Percentiles rank a stretch among this genome's conserved stretches.
phyloP scores from a whole-genome alignment of 2,113 vertebrate genomes.

The Pungitius pungitius region DNA sequence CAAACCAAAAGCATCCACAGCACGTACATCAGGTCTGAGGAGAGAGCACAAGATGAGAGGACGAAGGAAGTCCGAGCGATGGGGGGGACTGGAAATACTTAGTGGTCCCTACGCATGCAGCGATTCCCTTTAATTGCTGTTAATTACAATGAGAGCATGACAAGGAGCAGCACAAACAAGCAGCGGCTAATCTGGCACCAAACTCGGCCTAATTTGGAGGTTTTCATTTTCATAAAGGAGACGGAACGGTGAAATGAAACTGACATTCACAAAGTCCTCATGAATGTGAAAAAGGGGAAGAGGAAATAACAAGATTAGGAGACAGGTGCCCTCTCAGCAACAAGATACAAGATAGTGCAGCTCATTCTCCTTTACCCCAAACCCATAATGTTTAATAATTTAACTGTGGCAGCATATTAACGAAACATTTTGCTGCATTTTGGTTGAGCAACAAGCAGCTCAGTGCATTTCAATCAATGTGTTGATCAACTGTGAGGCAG shows the following conservation, averaged over 20 bases:
- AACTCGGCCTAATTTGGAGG: neutral
- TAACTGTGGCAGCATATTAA: neutral
- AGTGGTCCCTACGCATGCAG: no score
- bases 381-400: neutral
- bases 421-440: neutral
- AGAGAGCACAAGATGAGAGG: neutral
- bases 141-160: neutral
- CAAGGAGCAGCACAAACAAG: neutral
- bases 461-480: neutral
- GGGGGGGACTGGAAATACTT: no score
- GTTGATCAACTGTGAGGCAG: neutral
- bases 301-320: neutral
- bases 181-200: neutral
- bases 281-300: neutral
- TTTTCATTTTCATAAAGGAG: neutral
- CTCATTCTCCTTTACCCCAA: conserved; percentile 22
- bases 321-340: neutral
- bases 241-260: neutral
- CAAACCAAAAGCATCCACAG: conserved; percentile 94
- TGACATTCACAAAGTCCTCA: neutral
- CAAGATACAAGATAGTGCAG: neutral
- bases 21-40: conserved; percentile 90
- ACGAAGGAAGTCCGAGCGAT: neutral
- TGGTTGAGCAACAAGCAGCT: neutral
- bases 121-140: neutral